Conservation (phyloP, 2,113 vertebrate species). For the Caranx ignobilis region DNA sequence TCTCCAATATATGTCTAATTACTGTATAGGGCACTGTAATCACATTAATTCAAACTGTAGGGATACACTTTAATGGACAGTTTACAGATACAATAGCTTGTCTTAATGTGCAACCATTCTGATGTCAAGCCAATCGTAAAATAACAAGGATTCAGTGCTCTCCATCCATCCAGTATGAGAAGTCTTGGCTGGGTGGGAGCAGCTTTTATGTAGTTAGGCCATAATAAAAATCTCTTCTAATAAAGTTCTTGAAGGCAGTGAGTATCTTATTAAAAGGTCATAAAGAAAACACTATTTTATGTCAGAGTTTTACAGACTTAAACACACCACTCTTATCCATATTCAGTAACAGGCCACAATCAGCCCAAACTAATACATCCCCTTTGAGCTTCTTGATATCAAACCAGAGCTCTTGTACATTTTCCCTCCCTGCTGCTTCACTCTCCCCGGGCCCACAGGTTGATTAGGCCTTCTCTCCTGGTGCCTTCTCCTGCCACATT, state of each 20-base stretch:
- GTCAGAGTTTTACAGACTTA: constrained; percentile 7
- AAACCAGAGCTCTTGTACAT: not conserved
- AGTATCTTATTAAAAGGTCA: constrained; percentile 10
- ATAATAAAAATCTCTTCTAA: constrained; percentile 7
- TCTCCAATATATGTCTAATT: constrained; percentile 23
- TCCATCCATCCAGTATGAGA: not conserved
- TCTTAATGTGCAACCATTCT: not conserved
- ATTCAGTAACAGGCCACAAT: constrained; percentile 16
- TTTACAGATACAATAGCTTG: not conserved
- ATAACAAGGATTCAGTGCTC: constrained; percentile 5
- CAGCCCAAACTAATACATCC: not conserved
- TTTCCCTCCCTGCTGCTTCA: not conserved
- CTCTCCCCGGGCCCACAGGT: constrained; percentile 4
- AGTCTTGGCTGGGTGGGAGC: not conserved
- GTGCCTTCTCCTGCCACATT: constrained; percentile 53
- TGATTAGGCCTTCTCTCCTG: not conserved
- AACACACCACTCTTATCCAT: not conserved
- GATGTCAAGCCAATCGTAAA: not conserved
- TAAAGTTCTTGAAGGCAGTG: not conserved
- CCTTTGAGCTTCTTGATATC: not conserved
- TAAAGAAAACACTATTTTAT: constrained; percentile 2
- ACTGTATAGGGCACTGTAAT: constrained; percentile 15
- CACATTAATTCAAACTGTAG: constrained; percentile 1
- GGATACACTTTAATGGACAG: not conserved
- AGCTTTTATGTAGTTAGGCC: not conserved